Conservation (phyloP, 2,797 vertebrate genomes). For the Mus spretus region DNA sequence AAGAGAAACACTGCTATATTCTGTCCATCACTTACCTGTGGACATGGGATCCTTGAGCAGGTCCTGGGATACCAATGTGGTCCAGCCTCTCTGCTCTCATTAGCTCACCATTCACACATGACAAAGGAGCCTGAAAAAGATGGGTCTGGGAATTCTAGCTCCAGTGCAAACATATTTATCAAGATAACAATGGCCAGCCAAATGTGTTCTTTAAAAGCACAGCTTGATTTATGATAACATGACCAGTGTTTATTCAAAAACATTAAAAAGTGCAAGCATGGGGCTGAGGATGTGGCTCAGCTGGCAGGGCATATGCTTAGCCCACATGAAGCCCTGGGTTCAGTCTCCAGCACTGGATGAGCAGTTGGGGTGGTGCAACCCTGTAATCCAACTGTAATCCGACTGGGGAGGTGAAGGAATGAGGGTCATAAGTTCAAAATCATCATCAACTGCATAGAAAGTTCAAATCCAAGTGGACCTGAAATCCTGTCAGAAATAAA, state of each 20-base stretch:
- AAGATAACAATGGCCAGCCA: neutral
- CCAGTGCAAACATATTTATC: neutral
- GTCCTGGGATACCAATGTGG: neutral
- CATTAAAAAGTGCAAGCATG: neutral
- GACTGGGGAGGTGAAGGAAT: neutral
- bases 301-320: neutral
- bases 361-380: neutral
- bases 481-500: neutral
- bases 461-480: neutral
- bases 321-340: neutral
- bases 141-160: neutral
- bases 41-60: fast-evolving
- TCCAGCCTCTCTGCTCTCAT: neutral
- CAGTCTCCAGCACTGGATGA: neutral
- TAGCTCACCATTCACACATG: neutral
- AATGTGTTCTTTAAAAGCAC: neutral
- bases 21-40: neutral
- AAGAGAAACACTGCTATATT: neutral
- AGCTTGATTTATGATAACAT: neutral
- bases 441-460: neutral
- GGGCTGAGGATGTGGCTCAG: neutral
- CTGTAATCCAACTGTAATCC: neutral
- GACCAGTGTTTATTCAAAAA: neutral
- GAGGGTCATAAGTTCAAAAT: neutral
- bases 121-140: neutral